These are phyloP conservation scores for Chaetodon trifascialis DNA, from an alignment of 2,113 vertebrate genomes.

Conservation along the genomic window DNA sequence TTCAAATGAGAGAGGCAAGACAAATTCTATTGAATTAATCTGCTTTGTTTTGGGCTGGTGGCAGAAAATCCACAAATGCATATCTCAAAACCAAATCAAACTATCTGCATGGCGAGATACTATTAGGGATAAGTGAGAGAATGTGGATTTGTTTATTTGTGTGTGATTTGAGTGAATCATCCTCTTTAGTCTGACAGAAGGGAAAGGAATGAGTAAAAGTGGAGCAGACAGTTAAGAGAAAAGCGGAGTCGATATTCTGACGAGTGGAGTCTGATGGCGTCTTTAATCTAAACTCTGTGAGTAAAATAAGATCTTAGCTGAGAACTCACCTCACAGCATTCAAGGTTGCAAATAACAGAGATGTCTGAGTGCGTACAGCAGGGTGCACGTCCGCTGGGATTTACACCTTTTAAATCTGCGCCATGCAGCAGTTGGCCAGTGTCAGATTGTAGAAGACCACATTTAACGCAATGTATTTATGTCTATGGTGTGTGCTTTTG, in stretches of 20 bases:
- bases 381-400: constrained; percentile 27
- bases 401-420: constrained; percentile 47
- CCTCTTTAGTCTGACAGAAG: not conserved
- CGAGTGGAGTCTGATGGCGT: constrained; percentile 12
- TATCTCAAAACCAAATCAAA: constrained; percentile 5
- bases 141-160: not conserved
- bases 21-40: not conserved
- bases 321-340: constrained; percentile 9
- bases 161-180: not conserved
- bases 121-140: not conserved
- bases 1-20: not conserved
- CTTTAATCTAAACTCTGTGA: not conserved
- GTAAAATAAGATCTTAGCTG: constrained; percentile 13
- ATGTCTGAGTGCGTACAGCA: not conserved
- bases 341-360: constrained; percentile 8
- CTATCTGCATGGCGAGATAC: not conserved
- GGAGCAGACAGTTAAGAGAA: not conserved
- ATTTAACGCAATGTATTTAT: constrained; percentile 32
- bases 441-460: constrained; percentile 12
- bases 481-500: constrained; percentile 11
- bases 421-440: constrained; percentile 10
- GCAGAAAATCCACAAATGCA: not conserved
- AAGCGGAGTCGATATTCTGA: constrained; percentile 1
- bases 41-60: not conserved
- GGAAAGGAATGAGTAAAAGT: constrained; percentile 6